phyloP scores from a whole-genome alignment of 2,113 vertebrate genomes.

The Syngnathus scovelli region DNA sequence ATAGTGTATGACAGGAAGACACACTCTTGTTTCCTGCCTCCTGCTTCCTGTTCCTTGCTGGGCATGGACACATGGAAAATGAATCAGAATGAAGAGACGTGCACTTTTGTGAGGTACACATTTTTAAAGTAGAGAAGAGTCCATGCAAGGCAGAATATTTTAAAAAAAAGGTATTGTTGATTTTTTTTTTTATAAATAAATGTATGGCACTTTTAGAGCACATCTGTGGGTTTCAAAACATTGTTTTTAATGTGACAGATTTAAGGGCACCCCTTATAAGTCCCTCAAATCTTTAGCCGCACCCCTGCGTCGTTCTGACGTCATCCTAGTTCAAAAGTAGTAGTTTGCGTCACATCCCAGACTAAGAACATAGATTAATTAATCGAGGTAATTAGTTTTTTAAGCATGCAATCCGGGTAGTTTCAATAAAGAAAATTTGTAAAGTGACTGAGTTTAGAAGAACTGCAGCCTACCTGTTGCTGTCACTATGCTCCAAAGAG shows the following conservation, averaged over 20 bases:
- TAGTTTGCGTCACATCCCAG: not conserved
- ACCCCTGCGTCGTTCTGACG: constrained; percentile 7
- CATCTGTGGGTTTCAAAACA: not conserved
- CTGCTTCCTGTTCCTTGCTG: constrained; percentile 61
- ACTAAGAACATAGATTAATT: not conserved
- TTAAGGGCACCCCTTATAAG: not conserved
- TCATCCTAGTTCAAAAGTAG: not conserved
- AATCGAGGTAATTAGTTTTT: not conserved
- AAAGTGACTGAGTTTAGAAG: not conserved
- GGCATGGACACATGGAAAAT: constrained; percentile 54
- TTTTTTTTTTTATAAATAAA: no score
- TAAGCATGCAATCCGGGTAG: not conserved
- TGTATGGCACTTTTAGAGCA: not conserved
- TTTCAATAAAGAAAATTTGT: not conserved
- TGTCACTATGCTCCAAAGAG: not conserved
- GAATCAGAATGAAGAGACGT: constrained; percentile 30
- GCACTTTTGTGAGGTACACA: constrained; percentile 4
- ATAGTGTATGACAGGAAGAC: constrained; percentile 29
- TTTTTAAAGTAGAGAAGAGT: not conserved
- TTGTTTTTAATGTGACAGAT: not conserved
- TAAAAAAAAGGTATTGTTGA: not conserved
- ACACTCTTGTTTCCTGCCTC: constrained; percentile 52
- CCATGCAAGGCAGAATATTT: no score
- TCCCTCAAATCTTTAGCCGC: not conserved
- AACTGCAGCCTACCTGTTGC: constrained; percentile 1